Base-by-base conservation (phyloP, 2,888 invertebrate species). In the Cotesia congregata region DNA sequence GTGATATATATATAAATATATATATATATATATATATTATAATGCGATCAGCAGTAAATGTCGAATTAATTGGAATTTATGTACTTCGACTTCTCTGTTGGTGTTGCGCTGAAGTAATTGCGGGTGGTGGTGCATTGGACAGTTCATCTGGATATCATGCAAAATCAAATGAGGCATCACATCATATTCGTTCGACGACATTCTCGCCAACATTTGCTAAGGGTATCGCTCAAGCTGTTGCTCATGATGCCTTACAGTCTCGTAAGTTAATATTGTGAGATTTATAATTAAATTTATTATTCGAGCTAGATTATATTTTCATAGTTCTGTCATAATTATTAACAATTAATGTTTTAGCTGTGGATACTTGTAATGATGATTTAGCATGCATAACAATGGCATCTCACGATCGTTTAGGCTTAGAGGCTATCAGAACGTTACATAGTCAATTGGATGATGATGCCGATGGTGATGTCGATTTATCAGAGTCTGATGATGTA, bases 361-460 rank as follows among this genome's bases (percentile, higher is more conserved):
- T 81, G 80, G 82, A 82, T 75, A 90, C 90, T 77, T 93, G 92
- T 86, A 92, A 93, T 87, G 95, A 96, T 86, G 96, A 96, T 90
- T 91, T 94, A 79, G 92, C 93, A 81, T 96, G 96, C 87, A 92
- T 95, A 82, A 92, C 92, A 73, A 92, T 92, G 90, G 91, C 92
- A 84, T 91, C 93, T 77, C 94, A 94, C 87, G 98, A 98, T 91
- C 94, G 94, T 82, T 92, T 95, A 74, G 97, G 97, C 40, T 94
- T 97, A 87, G 98, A 98, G 89, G 98, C 99, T 76, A 98, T 99
- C 87, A 93, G 93, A 81, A 94, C 95, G 83, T 93, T 99, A 65
- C 99, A 99, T 91, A 92, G 94, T 81, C 97, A 98, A 89, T 92
- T 99, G 82, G 99, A 99, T 89, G 99, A 99, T 89, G 99, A 99